Conservation (phyloP, 2,888 invertebrate species). For the Acanthoscelides obtectus region DNA sequence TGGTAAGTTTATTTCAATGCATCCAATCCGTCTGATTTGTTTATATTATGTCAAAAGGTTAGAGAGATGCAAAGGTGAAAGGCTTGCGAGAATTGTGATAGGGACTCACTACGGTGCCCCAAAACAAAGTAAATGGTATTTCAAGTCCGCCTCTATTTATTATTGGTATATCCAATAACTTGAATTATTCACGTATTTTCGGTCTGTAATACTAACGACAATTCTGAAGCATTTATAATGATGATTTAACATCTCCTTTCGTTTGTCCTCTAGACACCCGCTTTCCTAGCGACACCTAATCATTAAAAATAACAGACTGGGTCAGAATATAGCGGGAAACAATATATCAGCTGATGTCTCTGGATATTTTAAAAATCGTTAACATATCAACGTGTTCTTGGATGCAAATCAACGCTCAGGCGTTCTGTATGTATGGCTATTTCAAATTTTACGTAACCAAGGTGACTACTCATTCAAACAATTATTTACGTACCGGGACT, state of each 20-base stretch:
- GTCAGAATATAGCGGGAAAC: neutral
- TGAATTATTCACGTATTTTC: no score
- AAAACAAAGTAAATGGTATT: no score
- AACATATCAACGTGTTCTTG: neutral
- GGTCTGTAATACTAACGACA: no score
- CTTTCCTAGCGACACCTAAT: neutral
- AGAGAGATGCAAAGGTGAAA: no score
- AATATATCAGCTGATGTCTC: neutral
- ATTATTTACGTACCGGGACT: neutral
- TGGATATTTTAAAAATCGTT: neutral
- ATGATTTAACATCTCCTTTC: neutral
- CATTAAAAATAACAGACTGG: neutral
- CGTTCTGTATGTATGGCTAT: neutral
- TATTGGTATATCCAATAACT: no score
- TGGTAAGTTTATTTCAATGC: no score
- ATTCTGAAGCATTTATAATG: no score
- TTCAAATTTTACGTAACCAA: neutral
- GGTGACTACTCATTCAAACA: neutral
- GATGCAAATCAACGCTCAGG: neutral
- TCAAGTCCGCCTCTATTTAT: no score
- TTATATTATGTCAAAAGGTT: no score
- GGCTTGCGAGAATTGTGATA: no score
- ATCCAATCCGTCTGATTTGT: no score
- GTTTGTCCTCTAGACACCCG: neutral
- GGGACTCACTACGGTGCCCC: no score